Conservation (phyloP, 2,797 vertebrate species). For the Epinephelus awoara region DNA sequence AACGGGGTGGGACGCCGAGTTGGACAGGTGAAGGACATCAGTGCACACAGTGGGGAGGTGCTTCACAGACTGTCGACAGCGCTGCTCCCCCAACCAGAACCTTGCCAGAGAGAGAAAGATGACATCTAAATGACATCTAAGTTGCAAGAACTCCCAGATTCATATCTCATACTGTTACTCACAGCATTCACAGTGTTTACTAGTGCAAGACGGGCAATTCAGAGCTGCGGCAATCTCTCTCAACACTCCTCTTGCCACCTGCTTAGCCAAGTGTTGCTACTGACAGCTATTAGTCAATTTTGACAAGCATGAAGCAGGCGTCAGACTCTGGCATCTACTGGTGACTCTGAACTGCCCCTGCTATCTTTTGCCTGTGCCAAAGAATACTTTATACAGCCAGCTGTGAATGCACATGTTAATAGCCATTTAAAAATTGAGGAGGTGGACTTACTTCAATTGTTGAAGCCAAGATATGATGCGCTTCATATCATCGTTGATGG, state of each 20-base stretch:
- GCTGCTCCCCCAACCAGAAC: constrained; percentile 99
- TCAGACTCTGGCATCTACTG: constrained; percentile 15
- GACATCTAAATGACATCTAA: background rate
- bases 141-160: background rate
- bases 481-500: constrained; percentile 97
- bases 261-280: constrained; percentile 35
- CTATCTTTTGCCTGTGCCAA: background rate
- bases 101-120: constrained; percentile 75
- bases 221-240: constrained; percentile 21
- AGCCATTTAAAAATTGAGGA: constrained; percentile 1
- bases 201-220: constrained; percentile 11
- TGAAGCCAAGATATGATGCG: constrained; percentile 95
- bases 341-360: constrained; percentile 7
- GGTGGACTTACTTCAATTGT: constrained; percentile 92
- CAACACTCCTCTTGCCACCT: constrained; percentile 23
- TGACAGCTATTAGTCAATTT: constrained; percentile 30
- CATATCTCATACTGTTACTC: constrained; percentile 1
- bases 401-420: background rate
- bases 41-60: constrained; percentile 97
- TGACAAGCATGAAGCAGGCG: constrained; percentile 21
- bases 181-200: constrained; percentile 1
- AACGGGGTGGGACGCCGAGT: constrained; percentile 91
- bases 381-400: background rate
- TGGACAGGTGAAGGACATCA: constrained; percentile 94
- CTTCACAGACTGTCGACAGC: constrained; percentile 97